A percentile compares a stretch with the other conserved stretches of the same genome.
phyloP scores from a whole-genome alignment of 1,140 invertebrate species.

The Sitodiplosis mosellana region DNA sequence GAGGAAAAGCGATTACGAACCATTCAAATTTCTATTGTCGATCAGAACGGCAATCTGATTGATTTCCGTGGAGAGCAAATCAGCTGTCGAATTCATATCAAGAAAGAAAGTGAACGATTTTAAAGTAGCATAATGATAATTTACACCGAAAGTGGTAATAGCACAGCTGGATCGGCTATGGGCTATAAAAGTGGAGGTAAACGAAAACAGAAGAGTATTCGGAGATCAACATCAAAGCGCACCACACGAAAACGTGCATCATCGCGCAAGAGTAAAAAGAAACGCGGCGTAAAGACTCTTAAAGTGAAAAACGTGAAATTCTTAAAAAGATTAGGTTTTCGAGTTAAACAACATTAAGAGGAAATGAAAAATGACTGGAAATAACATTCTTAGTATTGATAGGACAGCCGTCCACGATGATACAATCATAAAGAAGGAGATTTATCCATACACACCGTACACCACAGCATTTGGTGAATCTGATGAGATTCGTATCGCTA shows the following conservation, averaged over 20 bases:
- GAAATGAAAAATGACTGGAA: constrained; percentile 8
- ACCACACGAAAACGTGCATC: no score
- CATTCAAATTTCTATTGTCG: constrained; percentile 8
- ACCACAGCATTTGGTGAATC: constrained; percentile 13
- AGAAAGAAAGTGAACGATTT: not conserved
- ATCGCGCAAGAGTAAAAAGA: not conserved
- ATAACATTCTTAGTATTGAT: constrained; percentile 14
- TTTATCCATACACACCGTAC: constrained; percentile 13
- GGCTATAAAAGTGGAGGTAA: no score
- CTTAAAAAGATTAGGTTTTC: constrained; percentile 8
- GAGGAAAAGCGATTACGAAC: constrained; percentile 9
- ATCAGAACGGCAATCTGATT: constrained; percentile 12
- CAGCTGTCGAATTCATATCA: constrained; percentile 10
- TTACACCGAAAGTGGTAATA: no score
- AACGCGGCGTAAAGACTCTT: not conserved
- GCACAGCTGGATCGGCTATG: no score
- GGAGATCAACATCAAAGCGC: not conserved
- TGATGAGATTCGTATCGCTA: constrained; percentile 17
- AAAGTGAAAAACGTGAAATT: not conserved
- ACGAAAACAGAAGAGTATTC: not conserved
- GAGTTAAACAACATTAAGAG: constrained; percentile 7
- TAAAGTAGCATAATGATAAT: not conserved
- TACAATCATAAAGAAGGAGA: constrained; percentile 15
- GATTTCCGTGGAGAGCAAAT: constrained; percentile 12
- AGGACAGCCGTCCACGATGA: not conserved